Base-by-base conservation (phyloP, 2,888 invertebrate species). In the Diplazon laetatorius region DNA sequence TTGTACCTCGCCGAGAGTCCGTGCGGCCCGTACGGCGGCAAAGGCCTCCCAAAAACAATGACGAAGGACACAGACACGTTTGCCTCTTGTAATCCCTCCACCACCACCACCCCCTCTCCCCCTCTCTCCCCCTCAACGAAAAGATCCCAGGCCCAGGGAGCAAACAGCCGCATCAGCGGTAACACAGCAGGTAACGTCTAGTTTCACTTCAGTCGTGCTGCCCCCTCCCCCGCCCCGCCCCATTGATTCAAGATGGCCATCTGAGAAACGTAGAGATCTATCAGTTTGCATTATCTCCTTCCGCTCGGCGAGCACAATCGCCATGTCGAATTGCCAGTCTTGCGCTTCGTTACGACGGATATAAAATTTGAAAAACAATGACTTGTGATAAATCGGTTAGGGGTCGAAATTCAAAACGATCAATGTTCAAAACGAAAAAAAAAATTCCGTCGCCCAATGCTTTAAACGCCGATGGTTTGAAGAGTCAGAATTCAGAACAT, bases 1-100 rank as follows among this genome's bases (percentile, higher is more conserved):
- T 88, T 89, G 86, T 87, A 80, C 74, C 68, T 70, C 59, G 44
- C 52, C 57, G 4, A 5, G 37, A 55, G 37, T 68, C 59, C 46
- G 57, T 55, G 44, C 59, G 74, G 72, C 74, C 80, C 70, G 74
- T 78, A 69, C 70, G 50, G 9, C 18, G 39, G 63, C 42, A 76
- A 70, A 22, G 63, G 30, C 16, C 55, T 35, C 25, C 68, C 25
- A 70, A 78, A 77, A 78, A 78, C 73, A 74, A 78, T 74, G 77
- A 78, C 69, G 65, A 78, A 73, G 69, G 25, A 69, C 68, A 72
- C 62, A 39, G 55, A 73, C 69, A 70, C 73, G 69, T 63, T 68
- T 20, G 68, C 39, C 63, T 73, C 78, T 70, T 74, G 78, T 78
- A 74, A 74, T 78, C 70, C 42, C 39, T 57, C 59, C 74, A 30